Evolutionary conservation across 1,140 invertebrate genomes (phyloP), one percentile per base, ranked within the genome.

Genomic region (Penaeus chinensis): DNA sequence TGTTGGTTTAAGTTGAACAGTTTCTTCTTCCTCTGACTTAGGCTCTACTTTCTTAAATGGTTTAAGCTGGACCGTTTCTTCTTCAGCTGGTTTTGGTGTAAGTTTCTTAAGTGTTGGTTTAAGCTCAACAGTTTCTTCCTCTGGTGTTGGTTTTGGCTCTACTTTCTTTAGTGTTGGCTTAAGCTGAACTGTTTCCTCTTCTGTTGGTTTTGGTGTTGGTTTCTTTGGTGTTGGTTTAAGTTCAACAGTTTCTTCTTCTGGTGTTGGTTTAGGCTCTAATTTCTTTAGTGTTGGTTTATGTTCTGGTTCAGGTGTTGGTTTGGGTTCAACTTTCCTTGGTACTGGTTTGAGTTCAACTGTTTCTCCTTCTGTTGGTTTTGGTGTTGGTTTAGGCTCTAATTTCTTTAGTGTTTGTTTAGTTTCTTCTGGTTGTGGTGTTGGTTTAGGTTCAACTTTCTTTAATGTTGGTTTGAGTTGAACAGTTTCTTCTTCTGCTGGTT

Each of bases 361-460:
- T 32, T 47, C 61, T 66, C 24, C 83, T 88, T n/a, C 47, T 82
- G n/a, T 78, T 60, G 69, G 27, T n/a, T 27, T 22, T 22, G 84
- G 88, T 74, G 74, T 89, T 69, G 66, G 62, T 81, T 82, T 80
- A 10, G 82, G 82, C 61, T 76, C 63, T 81, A 20, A 24, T 82
- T 47, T 37, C 19, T 71, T 63, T 61, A 69, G 47, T 79, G 66
- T 85, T 60, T 37, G 76, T 85, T 77, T 78, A 42, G 32, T 18
- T 61, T 79, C 62, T 42, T 32, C 60, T 63, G 54, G 69, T 18
- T 16, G 27, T 66, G 69, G 79, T 69, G 62, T 71, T 42, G 71
- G 89, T 77, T 89, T 86, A 61, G 85, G 76, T 69, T 89, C 74
- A 62, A 82, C 65, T 83, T 65, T 60, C 37, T 65, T 78, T 85